Conservation (phyloP, 30 jellyfish, hydroid and myxozoan species). For the Pseudorhiza aurosa region DNA sequence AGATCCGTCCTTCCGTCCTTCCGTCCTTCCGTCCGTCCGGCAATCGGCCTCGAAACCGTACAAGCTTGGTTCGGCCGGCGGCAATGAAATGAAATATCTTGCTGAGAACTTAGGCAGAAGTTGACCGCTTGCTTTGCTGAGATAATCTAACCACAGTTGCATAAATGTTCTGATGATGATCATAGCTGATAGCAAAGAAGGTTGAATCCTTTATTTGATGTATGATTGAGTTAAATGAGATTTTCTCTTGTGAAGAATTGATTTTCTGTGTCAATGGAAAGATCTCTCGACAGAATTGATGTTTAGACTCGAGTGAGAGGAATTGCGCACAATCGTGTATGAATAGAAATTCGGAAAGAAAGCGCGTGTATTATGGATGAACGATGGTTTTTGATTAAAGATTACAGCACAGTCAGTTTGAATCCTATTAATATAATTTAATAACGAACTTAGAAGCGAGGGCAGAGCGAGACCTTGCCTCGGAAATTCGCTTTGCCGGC, state of each 20-base stretch:
- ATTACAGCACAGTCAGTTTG: slow-evolving; percentile 39
- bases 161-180: slow-evolving; percentile 9
- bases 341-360: slow-evolving; percentile 18
- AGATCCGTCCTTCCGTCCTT: too few relatives aligned
- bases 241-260: slow-evolving; percentile 15
- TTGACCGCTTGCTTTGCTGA: slow-evolving; percentile 5
- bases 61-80: not conserved
- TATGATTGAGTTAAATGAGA: slow-evolving; percentile 7
- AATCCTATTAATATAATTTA: slow-evolving; percentile 55
- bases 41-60: not conserved
- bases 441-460: slow-evolving; percentile 36
- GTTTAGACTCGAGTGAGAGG: slow-evolving; percentile 17
- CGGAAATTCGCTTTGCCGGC: not conserved
- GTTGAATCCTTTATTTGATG: slow-evolving; percentile 1
- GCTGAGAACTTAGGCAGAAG: not conserved
- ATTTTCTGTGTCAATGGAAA: slow-evolving; percentile 13
- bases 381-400: slow-evolving; percentile 59
- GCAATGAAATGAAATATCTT: not conserved
- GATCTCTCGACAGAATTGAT: not conserved
- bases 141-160: not conserved
- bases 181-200: not conserved
- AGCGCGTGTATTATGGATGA: slow-evolving; percentile 55
- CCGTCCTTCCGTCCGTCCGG: not conserved
- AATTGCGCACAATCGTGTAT: slow-evolving; percentile 47
- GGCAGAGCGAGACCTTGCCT: slow-evolving; percentile 21